A percentile compares a stretch with the other conserved stretches of the same genome.
Conservation (phyloP, 2,888 invertebrate species). For the Eumacrocentrus americanus region DNA sequence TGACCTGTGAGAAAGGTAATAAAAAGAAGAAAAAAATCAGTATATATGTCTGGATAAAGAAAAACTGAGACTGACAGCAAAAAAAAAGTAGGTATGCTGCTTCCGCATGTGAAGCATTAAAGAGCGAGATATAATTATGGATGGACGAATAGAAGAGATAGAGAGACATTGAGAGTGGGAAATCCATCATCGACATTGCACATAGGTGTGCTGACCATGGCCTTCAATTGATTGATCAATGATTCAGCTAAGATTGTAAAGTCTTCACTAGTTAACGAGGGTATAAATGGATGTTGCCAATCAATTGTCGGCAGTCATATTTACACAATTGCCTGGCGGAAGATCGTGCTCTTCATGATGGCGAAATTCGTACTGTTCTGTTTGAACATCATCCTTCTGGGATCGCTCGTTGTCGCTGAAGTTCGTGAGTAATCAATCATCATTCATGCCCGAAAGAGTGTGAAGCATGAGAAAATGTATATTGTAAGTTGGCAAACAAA, state of each 20-base stretch:
- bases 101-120: background rate
- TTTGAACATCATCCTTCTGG: constrained; percentile 17
- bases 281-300: constrained; percentile 14
- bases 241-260: constrained; percentile 24
- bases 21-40: too few species aligned
- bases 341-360: constrained; percentile 5
- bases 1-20: too few species aligned
- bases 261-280: background rate
- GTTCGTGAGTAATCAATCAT: constrained; percentile 35
- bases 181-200: too few species aligned
- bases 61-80: constrained; percentile 1
- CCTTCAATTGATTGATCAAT: constrained; percentile 31
- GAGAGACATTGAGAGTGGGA: too few species aligned
- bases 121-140: background rate
- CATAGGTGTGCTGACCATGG: constrained; percentile 30
- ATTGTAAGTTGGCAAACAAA: background rate
- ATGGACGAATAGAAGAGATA: background rate
- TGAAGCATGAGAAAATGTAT: too few species aligned
- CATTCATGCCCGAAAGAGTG: too few species aligned
- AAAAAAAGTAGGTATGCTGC: background rate
- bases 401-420: constrained; percentile 25
- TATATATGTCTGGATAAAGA: too few species aligned
- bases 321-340: constrained; percentile 7
- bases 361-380: background rate
- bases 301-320: constrained; percentile 22